Evolutionary conservation across 1,140 invertebrate genomes (phyloP), one percentile per base, ranked within the genome.

Genomic region (Steinernema feltiae): DNA sequence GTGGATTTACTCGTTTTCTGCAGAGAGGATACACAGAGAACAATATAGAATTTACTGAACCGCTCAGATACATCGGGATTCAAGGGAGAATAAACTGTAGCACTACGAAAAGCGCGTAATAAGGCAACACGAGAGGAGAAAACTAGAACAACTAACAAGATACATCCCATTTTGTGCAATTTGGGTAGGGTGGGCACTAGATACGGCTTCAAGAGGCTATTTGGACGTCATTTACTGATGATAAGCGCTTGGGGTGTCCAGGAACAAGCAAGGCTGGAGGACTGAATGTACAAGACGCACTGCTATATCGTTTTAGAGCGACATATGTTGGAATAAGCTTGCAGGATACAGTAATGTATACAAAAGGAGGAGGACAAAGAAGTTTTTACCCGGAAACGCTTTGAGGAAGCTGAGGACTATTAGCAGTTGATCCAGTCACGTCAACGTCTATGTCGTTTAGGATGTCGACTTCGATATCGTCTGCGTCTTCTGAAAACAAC

Each of bases 81-180:
- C 53, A 15, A 27, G 53, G 53, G n/a, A n/a, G 24, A 21, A 63
- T 63, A 63, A 18, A 41, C 35, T 41, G 35, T 41, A 63, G 15
- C 24, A 27, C 7, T 63, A n/a, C 7, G 53, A 63, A 63, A 27
- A 7, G 53, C 53, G 24, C 7, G 24, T 7, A 21, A 15, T 63
- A 63, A 63, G 53, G 53, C 53, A 63, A 63, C 53, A 63, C 24
- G 53, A 7, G 24, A 17, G 24, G 53, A 63, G 24, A 63, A 63
- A 12, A 63, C 53, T 27, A 63, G 24, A 63, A 63, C 53, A 63
- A 63, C 53, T 63, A 63, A 63, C 53, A 63, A 63, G 7, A 46
- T 46, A 46, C 41, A 7, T 7, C 41, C 7, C 7, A 46, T 46
- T n/a, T 46, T n/a, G 41, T 46, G 41, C 7, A 46, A 46, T n/a